Conservation (phyloP, 2,113 vertebrate genomes). For the Dasyprocta punctata region DNA sequence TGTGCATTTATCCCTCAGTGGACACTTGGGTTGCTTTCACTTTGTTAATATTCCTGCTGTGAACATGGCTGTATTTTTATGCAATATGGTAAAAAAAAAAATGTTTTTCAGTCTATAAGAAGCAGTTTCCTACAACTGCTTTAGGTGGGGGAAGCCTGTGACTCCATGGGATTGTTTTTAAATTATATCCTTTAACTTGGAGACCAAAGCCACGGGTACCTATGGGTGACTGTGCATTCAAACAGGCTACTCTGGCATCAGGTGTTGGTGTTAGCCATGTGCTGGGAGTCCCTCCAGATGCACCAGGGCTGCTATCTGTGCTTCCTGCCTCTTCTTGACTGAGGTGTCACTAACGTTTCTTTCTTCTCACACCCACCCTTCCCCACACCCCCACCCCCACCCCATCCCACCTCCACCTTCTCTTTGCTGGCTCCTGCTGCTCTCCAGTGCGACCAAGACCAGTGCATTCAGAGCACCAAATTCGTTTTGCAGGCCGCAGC, state of each 20-base stretch:
- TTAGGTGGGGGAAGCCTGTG: not conserved
- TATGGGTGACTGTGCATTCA: not conserved
- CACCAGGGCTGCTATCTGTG: constrained; percentile 14
- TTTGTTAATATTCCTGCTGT: not conserved
- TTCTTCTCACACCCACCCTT: constrained; percentile 79
- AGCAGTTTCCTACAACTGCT: not conserved
- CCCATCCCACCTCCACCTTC: not conserved
- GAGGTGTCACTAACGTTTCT: constrained; percentile 87
- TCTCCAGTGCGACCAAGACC: constrained; percentile 97
- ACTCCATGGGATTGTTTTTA: not conserved
- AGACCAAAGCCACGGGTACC: not conserved
- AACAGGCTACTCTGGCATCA: not conserved
- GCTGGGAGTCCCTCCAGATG: not conserved
- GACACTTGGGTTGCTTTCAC: not conserved
- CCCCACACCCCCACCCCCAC: not conserved
- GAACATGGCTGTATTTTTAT: not conserved
- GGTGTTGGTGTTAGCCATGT: no score
- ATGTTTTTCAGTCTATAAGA: not conserved
- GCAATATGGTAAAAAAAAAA: not conserved
- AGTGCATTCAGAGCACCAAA: constrained; percentile 99
- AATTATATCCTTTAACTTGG: not conserved
- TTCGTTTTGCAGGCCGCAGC: constrained; percentile 99
- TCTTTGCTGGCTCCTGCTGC: constrained; percentile 78
- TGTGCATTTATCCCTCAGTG: fast-evolving
- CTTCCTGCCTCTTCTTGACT: constrained; percentile 74